Conservation (phyloP, 1,140 invertebrate genomes). For the Oscheius sp. region DNA sequence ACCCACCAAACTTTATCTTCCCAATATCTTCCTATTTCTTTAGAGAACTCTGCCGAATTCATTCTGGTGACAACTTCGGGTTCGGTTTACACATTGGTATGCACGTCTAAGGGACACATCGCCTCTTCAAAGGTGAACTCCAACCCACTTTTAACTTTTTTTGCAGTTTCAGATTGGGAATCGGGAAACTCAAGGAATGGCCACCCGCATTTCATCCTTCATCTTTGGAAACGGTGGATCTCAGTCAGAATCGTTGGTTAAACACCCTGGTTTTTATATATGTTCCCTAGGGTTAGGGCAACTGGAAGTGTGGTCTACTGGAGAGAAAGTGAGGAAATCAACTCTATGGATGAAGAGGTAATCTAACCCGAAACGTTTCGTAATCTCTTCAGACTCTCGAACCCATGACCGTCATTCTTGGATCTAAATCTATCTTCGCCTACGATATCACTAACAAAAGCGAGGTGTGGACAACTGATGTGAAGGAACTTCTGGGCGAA, state of each 20-base stretch:
- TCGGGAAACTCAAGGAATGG: neutral
- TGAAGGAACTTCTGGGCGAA: neutral
- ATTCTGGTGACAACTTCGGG: neutral
- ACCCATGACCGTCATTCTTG: neutral
- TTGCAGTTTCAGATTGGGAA: neutral
- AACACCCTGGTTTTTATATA: too few relatives aligned
- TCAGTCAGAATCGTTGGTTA: too few relatives aligned
- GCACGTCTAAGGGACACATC: too few relatives aligned
- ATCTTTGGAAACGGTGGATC: neutral
- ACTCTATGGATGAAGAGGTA: constrained; percentile 1
- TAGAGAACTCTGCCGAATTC: neutral
- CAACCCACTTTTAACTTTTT: too few relatives aligned
- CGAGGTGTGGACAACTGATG: neutral
- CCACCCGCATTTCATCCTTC: neutral
- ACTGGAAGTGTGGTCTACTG: neutral
- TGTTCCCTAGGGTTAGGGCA: too few relatives aligned
- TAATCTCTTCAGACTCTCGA: neutral
- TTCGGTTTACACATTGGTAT: neutral
- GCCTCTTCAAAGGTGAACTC: too few relatives aligned
- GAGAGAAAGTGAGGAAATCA: neutral
- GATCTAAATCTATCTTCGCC: neutral
- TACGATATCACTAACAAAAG: neutral
- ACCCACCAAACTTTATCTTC: neutral
- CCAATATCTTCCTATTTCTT: neutral
- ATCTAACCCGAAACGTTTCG: too few relatives aligned